These are phyloP conservation scores for Elysia chlorotica DNA, from an alignment of 1,140 invertebrate species.

Conservation along the genomic window DNA sequence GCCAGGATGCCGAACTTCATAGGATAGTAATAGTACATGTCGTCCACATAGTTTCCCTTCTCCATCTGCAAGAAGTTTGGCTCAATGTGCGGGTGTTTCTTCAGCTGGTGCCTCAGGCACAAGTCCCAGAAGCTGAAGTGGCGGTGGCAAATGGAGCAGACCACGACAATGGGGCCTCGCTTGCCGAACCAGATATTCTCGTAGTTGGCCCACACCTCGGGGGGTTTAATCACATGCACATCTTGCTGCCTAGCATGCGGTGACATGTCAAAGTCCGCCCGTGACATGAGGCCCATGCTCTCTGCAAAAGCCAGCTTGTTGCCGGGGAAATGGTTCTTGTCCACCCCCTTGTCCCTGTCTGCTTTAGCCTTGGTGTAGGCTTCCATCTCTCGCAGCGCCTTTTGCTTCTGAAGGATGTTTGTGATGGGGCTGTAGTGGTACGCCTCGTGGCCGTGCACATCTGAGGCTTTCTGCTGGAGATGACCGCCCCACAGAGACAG, in stretches of 20 bases:
- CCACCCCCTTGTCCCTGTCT: background rate
- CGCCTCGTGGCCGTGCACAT: background rate
- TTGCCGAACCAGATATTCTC: slow-evolving; percentile 42
- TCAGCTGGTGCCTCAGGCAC: slow-evolving; percentile 39
- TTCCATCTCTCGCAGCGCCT: background rate
- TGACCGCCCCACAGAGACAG: slow-evolving; percentile 11
- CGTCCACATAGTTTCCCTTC: slow-evolving; percentile 25
- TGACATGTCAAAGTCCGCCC: slow-evolving; percentile 9
- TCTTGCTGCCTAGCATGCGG: slow-evolving; percentile 1
- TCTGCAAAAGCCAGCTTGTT: slow-evolving; percentile 3
- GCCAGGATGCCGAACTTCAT: slow-evolving; percentile 34
- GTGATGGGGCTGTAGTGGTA: slow-evolving; percentile 6
- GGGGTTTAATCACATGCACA: background rate
- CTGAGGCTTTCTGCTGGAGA: background rate
- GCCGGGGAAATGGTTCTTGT: background rate
- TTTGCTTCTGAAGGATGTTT: slow-evolving; percentile 8
- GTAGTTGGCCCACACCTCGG: slow-evolving; percentile 31
- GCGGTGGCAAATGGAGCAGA: slow-evolving; percentile 44
- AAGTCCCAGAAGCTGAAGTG: slow-evolving; percentile 36
- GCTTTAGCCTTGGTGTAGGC: background rate
- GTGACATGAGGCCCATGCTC: slow-evolving; percentile 1
- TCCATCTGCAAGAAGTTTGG: slow-evolving; percentile 41
- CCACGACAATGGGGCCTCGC: slow-evolving; percentile 28
- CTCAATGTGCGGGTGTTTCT: slow-evolving; percentile 44
- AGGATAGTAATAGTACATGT: slow-evolving; percentile 22